phyloP scores from a whole-genome alignment of 2,888 invertebrate genomes.

The Trachelus troglodyta region DNA sequence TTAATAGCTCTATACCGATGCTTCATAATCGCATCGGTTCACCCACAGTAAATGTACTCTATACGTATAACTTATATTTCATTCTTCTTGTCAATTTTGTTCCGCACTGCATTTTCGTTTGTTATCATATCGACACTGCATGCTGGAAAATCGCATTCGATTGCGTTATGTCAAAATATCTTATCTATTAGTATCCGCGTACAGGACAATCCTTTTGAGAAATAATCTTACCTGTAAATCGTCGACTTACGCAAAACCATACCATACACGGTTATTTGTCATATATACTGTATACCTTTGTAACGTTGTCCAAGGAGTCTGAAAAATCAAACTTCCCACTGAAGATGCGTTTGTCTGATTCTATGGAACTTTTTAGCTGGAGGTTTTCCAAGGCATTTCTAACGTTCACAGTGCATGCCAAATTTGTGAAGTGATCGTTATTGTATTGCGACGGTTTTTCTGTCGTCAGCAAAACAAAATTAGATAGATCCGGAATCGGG shows the following conservation, averaged over 20 bases:
- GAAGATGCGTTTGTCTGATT: not conserved
- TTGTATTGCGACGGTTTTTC: too few species aligned
- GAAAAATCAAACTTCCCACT: not conserved
- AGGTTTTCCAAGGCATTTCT: not conserved
- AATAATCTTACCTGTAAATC: not conserved
- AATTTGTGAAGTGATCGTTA: not conserved
- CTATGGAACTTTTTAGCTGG: not conserved
- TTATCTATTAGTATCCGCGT: not conserved
- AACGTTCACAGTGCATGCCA: not conserved
- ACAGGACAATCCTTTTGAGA: not conserved
- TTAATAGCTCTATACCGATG: not conserved
- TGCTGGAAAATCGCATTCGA: not conserved
- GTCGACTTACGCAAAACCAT: not conserved
- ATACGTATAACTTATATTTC: not conserved
- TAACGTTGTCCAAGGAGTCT: not conserved
- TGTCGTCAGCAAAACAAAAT: too few species aligned
- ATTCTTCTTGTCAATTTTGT: not conserved
- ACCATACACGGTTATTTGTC: not conserved
- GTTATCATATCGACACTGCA: not conserved
- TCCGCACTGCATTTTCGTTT: not conserved
- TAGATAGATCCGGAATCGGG: too few species aligned
- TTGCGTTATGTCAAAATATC: not conserved
- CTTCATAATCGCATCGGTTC: not conserved
- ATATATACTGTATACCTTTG: not conserved
- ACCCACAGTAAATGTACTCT: not conserved